These are phyloP conservation scores for Acomys russatus DNA, from an alignment of 2,797 vertebrate species.

Conservation along the genomic window DNA sequence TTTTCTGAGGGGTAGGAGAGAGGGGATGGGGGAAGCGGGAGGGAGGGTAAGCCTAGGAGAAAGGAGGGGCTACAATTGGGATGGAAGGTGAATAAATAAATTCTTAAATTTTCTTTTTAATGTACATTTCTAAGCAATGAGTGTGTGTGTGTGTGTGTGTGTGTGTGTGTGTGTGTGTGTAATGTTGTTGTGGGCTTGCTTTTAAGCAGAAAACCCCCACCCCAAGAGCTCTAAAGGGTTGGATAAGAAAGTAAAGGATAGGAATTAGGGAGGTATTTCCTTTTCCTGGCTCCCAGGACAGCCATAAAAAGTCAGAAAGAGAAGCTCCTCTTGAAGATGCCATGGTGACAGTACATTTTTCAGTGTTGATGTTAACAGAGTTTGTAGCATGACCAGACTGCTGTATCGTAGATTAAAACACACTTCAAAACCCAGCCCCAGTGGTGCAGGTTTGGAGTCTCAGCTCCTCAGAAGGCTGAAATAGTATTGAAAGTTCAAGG, in stretches of 20 bases:
- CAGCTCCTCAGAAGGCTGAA: neutral
- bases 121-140: neutral
- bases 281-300: neutral
- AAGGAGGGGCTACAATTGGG: no score
- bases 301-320: neutral
- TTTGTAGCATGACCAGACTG: neutral
- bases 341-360: neutral
- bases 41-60: no score
- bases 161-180: no score
- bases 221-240: neutral
- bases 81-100: no score
- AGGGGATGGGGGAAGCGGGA: no score
- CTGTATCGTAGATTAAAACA: neutral
- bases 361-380: slow-evolving; percentile 4
- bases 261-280: neutral
- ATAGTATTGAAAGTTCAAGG: neutral
- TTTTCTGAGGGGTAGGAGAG: no score
- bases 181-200: neutral
- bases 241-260: neutral
- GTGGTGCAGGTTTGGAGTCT: neutral
- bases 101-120: neutral
- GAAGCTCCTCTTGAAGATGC: neutral
- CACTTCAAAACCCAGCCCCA: neutral
- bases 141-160: neutral
- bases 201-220: neutral